These are phyloP conservation scores for Meta bourneti DNA, from an alignment of 2,888 invertebrate genomes.

Conservation along the genomic window DNA sequence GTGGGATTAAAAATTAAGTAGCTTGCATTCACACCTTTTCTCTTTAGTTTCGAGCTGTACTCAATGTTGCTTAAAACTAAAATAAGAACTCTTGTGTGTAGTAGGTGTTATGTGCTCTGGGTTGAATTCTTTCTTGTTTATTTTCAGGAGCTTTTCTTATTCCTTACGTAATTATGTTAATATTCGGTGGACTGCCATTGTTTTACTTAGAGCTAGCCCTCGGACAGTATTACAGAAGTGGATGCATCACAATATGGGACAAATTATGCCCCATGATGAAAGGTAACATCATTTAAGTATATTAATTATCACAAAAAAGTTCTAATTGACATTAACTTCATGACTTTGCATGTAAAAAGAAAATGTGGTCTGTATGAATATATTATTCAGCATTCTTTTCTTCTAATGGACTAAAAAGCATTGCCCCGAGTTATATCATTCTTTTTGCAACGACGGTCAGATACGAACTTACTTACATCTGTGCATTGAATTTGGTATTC, in stretches of 20 bases:
- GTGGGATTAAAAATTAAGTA: too few relatives aligned
- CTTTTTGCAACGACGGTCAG: neutral
- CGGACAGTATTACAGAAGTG: slow-evolving; percentile 95
- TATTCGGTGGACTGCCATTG: slow-evolving; percentile 94
- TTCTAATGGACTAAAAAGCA: too few relatives aligned
- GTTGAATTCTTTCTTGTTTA: neutral
- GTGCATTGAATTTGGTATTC: too few relatives aligned
- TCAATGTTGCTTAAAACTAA: too few relatives aligned
- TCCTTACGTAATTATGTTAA: slow-evolving; percentile 94
- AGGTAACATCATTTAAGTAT: slow-evolving; percentile 82
- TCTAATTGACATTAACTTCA: neutral
- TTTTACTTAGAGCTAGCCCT: slow-evolving; percentile 97
- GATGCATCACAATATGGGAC: slow-evolving; percentile 95
- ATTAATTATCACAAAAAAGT: neutral
- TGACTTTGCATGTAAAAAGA: neutral
- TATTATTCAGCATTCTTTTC: too few relatives aligned
- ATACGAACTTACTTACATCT: too few relatives aligned
- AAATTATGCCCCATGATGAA: slow-evolving; percentile 91
- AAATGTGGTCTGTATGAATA: neutral
- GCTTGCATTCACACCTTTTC: too few relatives aligned
- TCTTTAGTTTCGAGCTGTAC: too few relatives aligned
- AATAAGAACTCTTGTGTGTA: too few relatives aligned
- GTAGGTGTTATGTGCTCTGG: too few relatives aligned
- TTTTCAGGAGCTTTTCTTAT: slow-evolving; percentile 93
- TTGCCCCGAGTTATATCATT: neutral